Conservation (phyloP, 2,888 invertebrate species). For the Iselma pallidipennis region DNA sequence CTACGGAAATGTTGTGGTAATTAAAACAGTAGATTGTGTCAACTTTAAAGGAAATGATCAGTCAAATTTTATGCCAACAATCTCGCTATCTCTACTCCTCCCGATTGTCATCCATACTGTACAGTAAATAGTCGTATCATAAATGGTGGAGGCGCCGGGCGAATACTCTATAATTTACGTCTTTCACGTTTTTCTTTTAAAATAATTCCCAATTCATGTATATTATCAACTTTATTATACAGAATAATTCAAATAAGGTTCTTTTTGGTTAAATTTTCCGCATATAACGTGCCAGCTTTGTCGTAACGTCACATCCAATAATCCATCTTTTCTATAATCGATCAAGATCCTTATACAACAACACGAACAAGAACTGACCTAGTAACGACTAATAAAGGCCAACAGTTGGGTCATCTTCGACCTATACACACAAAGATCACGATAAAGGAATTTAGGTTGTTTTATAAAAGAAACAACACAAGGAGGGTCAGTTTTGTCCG, state of each 20-base stretch:
- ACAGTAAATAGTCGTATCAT: not conserved
- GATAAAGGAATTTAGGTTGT: not conserved
- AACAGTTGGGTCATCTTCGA: not conserved
- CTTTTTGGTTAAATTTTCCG: not conserved
- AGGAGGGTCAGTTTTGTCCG: not conserved
- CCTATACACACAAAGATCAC: not conserved
- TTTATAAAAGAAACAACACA: not conserved
- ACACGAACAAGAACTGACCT: not conserved
- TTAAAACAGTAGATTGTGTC: not conserved
- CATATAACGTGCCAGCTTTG: not conserved
- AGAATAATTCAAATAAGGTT: too few species aligned
- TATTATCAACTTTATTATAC: too few species aligned
- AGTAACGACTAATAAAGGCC: not conserved
- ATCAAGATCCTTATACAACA: not conserved
- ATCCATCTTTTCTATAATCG: not conserved
- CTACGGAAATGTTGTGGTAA: not conserved
- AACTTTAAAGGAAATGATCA: not conserved
- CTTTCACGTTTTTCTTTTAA: not conserved
- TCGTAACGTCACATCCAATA: not conserved
- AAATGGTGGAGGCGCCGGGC: constrained; percentile 10
- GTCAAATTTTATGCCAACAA: not conserved
- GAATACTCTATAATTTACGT: not conserved
- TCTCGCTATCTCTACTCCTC: not conserved
- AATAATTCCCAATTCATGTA: not conserved
- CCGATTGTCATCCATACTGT: too few species aligned